A percentile compares a stretch with the other conserved stretches of the same genome.
phyloP scores from a whole-genome alignment of 2,797 vertebrate genomes.

The Tragopan temminckii region DNA sequence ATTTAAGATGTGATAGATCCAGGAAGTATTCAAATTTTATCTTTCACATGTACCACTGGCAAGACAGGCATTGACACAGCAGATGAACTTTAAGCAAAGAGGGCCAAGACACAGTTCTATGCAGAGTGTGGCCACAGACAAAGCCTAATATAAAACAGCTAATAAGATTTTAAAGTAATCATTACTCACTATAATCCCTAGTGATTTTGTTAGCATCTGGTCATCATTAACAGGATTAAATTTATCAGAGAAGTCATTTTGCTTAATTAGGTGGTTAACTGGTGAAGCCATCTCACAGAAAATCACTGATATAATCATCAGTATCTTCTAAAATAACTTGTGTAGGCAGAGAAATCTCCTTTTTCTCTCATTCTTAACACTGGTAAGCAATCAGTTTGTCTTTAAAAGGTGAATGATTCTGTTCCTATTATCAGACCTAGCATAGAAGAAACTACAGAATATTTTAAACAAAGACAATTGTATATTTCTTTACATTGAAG shows the following conservation, averaged over 20 bases:
- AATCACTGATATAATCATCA: conserved; percentile 36
- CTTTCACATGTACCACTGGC: neutral
- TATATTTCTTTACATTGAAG: neutral
- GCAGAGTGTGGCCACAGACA: neutral
- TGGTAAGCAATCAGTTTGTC: neutral
- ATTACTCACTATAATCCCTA: conserved; percentile 68
- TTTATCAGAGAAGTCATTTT: conserved; percentile 87
- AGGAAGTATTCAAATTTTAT: neutral
- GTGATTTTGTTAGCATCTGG: conserved; percentile 84
- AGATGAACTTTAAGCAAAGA: neutral
- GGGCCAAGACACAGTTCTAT: neutral
- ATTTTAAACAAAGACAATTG: neutral
- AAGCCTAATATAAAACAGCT: conserved; percentile 39
- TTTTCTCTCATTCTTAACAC: neutral
- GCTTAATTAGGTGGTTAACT: conserved; percentile 82
- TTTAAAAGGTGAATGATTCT: neutral
- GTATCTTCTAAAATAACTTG: conserved; percentile 48
- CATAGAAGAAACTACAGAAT: neutral
- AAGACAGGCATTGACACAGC: neutral
- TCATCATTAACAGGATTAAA: conserved; percentile 86
- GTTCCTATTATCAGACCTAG: neutral
- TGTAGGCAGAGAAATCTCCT: neutral
- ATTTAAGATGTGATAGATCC: neutral
- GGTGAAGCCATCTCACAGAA: conserved; percentile 38
- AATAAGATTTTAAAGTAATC: conserved; percentile 64